Base-by-base conservation (phyloP, 1,140 invertebrate genomes). In the Eubasilissa regina region DNA sequence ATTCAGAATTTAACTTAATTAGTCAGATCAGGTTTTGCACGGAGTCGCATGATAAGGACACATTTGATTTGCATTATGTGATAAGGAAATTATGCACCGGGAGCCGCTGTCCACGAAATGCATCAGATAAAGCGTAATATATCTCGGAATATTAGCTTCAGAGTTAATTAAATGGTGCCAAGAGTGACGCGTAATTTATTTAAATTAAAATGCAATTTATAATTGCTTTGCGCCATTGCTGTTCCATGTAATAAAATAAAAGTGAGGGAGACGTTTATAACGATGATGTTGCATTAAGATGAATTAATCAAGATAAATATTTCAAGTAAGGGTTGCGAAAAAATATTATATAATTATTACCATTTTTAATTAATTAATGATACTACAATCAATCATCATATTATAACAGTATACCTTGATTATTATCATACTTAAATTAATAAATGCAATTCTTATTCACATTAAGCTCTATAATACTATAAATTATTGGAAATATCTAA, bases 191-290 rank as follows among this genome's bases (percentile, higher is more conserved):
- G 68, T 21, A 47, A 73, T 73, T 73, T 73, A 73, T 53, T 55
- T 73, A 43, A 73, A 53, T 73, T 73, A 73, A 73, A 73, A 73
- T 55, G 68, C 68, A 55, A 73, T 73, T 55, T 55, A 73, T 53
- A 73, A 73, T 55, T 73, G 64, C 64, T 9, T 12, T 51, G 11
- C 43, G 11, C n/a, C 44, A 10, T 43, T 13, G 60, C 60, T 68
- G 45, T 43, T 45, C 43, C 13, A 13, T 11, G 44, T 68, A 19
- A 43, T 64, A 44, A 64, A 64, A 64, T 12, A 45, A 68, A 68
- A 68, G 64, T 68, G 64, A 9, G 25, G 60, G 19, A n/a, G 60
- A 43, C 25, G n/a, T 25, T 12, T 64, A 44, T 13, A 64, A 43
- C n/a, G 6, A 15, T 13, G 13, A 12, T 64, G 4, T 64, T 25